Conservation (phyloP, 2,888 invertebrate species). For the Craniophora ligustri region DNA sequence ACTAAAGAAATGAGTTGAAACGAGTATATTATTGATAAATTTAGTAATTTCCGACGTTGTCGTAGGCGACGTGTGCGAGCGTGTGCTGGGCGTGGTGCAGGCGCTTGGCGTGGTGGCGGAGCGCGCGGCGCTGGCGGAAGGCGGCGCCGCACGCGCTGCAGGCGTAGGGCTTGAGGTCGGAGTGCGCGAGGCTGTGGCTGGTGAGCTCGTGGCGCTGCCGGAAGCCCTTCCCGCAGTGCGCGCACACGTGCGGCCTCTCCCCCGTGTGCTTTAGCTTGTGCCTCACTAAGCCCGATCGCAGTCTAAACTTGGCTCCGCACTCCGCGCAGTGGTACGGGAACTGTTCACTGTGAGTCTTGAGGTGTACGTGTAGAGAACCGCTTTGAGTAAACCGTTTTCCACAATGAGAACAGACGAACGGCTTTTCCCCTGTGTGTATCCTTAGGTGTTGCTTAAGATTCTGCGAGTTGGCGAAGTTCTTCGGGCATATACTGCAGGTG, state of each 20-base stretch:
- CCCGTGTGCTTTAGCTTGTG: constrained; percentile 90
- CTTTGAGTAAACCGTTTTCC: constrained; percentile 91
- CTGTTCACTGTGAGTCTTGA: constrained; percentile 87
- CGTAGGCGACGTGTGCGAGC: constrained; percentile 6
- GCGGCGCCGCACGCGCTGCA: constrained; percentile 87
- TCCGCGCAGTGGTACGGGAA: constrained; percentile 89
- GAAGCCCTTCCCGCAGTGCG: constrained; percentile 87
- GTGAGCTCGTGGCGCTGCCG: constrained; percentile 89
- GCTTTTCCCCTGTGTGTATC: constrained; percentile 89
- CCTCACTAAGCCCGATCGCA: constrained; percentile 86
- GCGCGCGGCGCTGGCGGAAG: constrained; percentile 82
- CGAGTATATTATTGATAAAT: constrained; percentile 7
- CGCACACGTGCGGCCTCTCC: constrained; percentile 89
- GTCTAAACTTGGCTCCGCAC: constrained; percentile 89
- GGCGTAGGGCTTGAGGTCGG: constrained; percentile 86
- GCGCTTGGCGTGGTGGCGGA: constrained; percentile 81
- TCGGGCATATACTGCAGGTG: constrained; percentile 86
- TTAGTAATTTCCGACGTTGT: constrained; percentile 31
- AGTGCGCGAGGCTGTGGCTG: constrained; percentile 86
- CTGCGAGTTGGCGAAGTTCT: constrained; percentile 89
- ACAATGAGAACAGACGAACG: constrained; percentile 88
- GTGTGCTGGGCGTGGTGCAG: constrained; percentile 65
- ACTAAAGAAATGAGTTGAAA: constrained; percentile 8
- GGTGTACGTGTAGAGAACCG: constrained; percentile 90
- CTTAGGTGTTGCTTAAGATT: constrained; percentile 89